Percentiles rank a stretch among this genome's conserved stretches.
Conservation (phyloP, 2,888 invertebrate species). For the Diaphora mendica region DNA sequence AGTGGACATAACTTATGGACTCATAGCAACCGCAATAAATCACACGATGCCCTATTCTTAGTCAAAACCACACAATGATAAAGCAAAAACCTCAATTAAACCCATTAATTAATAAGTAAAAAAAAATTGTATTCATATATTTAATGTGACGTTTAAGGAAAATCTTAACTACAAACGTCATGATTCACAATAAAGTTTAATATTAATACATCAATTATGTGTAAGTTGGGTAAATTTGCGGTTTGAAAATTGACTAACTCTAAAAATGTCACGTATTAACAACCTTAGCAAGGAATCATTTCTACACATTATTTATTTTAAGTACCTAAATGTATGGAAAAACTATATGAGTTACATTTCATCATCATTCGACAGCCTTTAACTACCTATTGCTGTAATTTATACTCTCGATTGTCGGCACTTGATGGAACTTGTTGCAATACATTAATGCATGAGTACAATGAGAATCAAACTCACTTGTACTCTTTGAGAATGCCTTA, state of each 20-base stretch:
- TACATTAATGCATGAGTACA: too few species aligned
- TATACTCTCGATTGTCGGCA: too few species aligned
- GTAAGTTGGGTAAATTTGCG: conserved; percentile 1
- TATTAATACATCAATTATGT: neutral
- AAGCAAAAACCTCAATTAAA: conserved; percentile 3
- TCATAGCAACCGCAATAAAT: conserved; percentile 6
- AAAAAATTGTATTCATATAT: neutral
- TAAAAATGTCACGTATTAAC: neutral
- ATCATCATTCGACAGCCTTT: too few species aligned
- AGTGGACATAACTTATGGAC: neutral
- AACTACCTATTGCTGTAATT: too few species aligned
- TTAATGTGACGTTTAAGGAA: neutral
- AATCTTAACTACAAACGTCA: neutral
- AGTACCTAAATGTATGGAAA: too few species aligned
- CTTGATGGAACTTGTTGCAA: too few species aligned
- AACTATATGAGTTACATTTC: too few species aligned
- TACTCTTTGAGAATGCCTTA: too few species aligned
- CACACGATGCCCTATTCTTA: neutral
- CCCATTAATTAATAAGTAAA: neutral
- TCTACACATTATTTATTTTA: neutral
- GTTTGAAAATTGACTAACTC: neutral
- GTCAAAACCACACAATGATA: conserved; percentile 2
- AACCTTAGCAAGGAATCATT: neutral
- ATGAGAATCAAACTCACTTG: too few species aligned
- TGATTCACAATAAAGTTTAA: neutral